Conservation (phyloP, 1,140 invertebrate genomes). For the Cataglyphis hispanica region DNA sequence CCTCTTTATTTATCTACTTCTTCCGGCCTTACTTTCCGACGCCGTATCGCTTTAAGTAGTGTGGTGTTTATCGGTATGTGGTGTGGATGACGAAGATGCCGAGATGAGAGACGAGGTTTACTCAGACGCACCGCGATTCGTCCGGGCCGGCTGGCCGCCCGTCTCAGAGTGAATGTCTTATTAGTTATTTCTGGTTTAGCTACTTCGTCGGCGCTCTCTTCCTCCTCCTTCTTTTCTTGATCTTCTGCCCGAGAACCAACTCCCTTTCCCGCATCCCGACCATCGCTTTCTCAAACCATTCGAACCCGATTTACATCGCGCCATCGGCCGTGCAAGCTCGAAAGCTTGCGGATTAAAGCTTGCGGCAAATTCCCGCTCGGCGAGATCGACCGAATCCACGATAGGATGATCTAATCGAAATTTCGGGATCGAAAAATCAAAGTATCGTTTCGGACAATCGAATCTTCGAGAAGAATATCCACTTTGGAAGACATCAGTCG, state of each 20-base stretch:
- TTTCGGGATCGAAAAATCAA: not conserved
- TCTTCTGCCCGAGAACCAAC: slow-evolving; percentile 63
- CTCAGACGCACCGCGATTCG: slow-evolving; percentile 84
- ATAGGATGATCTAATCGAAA: not conserved
- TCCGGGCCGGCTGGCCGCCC: slow-evolving; percentile 86
- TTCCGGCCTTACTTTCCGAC: slow-evolving; percentile 53
- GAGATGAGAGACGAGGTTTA: slow-evolving; percentile 67
- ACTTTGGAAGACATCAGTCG: not conserved
- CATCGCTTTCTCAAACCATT: not conserved
- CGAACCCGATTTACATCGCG: slow-evolving; percentile 61
- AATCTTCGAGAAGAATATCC: not conserved
- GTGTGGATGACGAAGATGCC: slow-evolving; percentile 60
- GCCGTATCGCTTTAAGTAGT: slow-evolving; percentile 60
- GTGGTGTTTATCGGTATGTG: slow-evolving; percentile 66
- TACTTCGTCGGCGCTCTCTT: slow-evolving; percentile 70
- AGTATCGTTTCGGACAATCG: not conserved
- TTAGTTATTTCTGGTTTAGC: slow-evolving; percentile 85
- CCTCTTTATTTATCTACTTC: not conserved
- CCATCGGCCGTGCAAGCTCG: slow-evolving; percentile 53
- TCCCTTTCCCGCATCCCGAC: slow-evolving; percentile 9
- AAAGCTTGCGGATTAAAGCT: slow-evolving; percentile 45
- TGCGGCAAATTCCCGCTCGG: slow-evolving; percentile 14
- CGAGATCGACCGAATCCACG: slow-evolving; percentile 32
- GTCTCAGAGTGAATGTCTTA: slow-evolving; percentile 86
- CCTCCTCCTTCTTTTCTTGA: slow-evolving; percentile 70